These are phyloP conservation scores for Neoaliturus tenellus DNA, from an alignment of 2,888 invertebrate genomes.

Conservation along the genomic window DNA sequence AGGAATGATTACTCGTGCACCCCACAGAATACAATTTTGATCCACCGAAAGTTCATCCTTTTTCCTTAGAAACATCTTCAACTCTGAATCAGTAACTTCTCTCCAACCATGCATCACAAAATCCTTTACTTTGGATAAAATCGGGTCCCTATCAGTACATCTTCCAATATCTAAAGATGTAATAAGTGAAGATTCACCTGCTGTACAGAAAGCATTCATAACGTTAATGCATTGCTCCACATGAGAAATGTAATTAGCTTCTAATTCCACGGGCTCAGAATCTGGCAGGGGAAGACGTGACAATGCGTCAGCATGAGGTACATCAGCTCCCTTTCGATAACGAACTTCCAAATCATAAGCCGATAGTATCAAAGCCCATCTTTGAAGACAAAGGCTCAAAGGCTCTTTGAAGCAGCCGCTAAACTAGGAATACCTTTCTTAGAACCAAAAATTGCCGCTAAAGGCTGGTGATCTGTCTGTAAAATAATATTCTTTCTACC, in stretches of 20 bases:
- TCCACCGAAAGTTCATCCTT: conserved; percentile 25
- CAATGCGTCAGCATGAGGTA: conserved; percentile 41
- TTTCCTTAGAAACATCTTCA: conserved; percentile 1
- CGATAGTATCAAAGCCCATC: conserved; percentile 47
- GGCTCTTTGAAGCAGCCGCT: conserved; percentile 44
- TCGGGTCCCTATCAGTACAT: conserved; percentile 4
- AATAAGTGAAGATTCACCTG: no score
- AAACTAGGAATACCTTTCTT: conserved; percentile 34
- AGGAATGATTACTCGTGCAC: conserved; percentile 23
- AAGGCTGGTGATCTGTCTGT: conserved; percentile 69
- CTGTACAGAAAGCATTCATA: no score
- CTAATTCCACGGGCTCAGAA: not conserved
- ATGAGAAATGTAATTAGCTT: not conserved
- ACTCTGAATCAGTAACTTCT: not conserved
- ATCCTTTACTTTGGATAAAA: conserved; percentile 21
- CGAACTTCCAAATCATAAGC: conserved; percentile 38
- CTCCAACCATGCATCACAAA: conserved; percentile 37
- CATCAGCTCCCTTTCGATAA: conserved; percentile 37
- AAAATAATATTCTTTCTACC: conserved; percentile 71
- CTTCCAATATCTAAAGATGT: conserved; percentile 1
- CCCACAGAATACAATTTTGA: conserved; percentile 31
- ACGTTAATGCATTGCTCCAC: not conserved
- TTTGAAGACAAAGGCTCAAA: conserved; percentile 46
- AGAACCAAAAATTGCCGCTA: conserved; percentile 69
- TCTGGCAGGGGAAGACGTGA: conserved; percentile 24